Percentiles rank a stretch among this genome's conserved stretches.
Evolutionary conservation across 2,888 invertebrate species (phyloP).

Genomic region (Cenopis cana): DNA sequence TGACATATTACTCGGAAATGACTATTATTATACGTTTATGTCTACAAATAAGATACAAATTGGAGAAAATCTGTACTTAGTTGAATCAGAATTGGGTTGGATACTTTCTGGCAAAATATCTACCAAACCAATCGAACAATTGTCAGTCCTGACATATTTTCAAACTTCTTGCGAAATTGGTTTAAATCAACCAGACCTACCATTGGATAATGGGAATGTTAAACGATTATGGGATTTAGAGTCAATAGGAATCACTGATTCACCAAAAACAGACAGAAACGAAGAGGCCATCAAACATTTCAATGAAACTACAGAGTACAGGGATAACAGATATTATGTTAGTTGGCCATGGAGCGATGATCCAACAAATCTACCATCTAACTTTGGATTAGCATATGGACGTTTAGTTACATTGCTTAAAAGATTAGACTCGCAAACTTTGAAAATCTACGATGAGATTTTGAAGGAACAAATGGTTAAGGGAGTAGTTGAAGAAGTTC

Average conservation of each 20-base stretch:
- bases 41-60: conserved; percentile 38
- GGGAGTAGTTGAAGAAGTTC: conserved; percentile 4
- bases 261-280: conserved; percentile 43
- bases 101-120: conserved; percentile 40
- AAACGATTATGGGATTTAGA: conserved; percentile 49
- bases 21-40: conserved; percentile 49
- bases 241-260: conserved; percentile 49
- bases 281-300: neutral
- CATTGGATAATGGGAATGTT: conserved; percentile 36
- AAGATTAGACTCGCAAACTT: neutral
- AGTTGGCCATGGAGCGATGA: neutral
- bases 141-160: conserved; percentile 46
- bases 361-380: neutral
- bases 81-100: conserved; percentile 49
- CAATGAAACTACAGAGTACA: neutral
- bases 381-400: neutral
- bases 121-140: neutral
- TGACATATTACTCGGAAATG: conserved; percentile 47
- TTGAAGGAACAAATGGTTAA: neutral
- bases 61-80: conserved; percentile 44
- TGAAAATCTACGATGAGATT: neutral
- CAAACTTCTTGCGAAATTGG: conserved; percentile 17
- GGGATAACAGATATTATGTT: neutral
- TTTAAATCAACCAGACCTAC: conserved; percentile 45
- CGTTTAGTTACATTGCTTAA: neutral